Evolutionary conservation across 2,797 vertebrate genomes (phyloP), one percentile per base, ranked within the genome.

Genomic region (Sebastiscus albofasciatus): DNA sequence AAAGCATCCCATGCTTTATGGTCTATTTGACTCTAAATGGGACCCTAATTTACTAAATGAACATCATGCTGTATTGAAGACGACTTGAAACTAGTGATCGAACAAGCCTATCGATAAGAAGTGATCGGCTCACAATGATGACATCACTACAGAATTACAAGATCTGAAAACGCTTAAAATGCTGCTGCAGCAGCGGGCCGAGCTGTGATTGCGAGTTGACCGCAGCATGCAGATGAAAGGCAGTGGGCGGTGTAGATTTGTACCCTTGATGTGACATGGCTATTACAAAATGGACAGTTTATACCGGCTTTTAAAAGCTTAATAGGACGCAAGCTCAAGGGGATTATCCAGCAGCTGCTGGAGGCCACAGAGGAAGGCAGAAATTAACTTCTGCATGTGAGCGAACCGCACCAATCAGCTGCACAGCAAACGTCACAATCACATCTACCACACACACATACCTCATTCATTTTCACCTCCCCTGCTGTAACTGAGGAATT

Each of bases 231-330:
- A 82, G 75, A 88, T 88, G 80, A 89, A 85, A 91, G 73, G 79
- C 81, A 62, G 46, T 31, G 68, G 72, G 73, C 14, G 59, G 72
- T 79, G 78, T 81, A 89, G 87, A 92, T 91, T 91, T 92, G 86
- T 88, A 83, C 83, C 89, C 89, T 93, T 91, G 88, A 94, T 92
- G 87, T 92, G 90, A 93, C 92, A 93, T 83, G 85, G 87, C 80
- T 92, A 94, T 95, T 94, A 94, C 93, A 95, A 95, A 96, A 95
- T 93, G 93, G 88, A 92, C 92, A 93, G 93, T 95, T 95, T 94
- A 95, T 94, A 92, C 82, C 85, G 58, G 94, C 93, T 96, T 96
- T 96, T 93, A 95, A 94, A 93, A 92, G 94, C 94, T 95, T 94
- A 95, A 92, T 91, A 86, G 88, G 91, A 89, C 87, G n/a, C 68